These are phyloP conservation scores for Pteronura brasiliensis DNA, from an alignment of 2,113 vertebrate species.

Conservation along the genomic window DNA sequence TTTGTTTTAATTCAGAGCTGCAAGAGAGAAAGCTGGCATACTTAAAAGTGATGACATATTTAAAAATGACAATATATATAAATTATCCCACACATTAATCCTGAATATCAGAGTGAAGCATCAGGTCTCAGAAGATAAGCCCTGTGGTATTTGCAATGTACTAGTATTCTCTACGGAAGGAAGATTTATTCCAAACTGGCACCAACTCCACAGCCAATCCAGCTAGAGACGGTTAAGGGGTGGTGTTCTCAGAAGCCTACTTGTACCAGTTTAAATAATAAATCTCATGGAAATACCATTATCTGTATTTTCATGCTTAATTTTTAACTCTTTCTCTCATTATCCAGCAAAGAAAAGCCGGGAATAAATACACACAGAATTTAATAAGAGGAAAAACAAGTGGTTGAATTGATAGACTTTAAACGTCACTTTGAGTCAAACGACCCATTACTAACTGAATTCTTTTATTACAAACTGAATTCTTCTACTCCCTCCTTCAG, in stretches of 20 bases:
- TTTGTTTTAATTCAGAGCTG: conserved; percentile 23
- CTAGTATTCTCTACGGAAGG: neutral
- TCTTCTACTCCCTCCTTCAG: conserved; percentile 48
- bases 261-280: neutral
- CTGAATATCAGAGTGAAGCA: neutral
- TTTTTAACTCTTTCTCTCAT: neutral
- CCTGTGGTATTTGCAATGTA: neutral
- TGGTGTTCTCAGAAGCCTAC: neutral
- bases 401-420: neutral
- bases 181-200: neutral
- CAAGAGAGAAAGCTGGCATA: neutral
- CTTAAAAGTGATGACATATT: neutral
- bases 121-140: neutral
- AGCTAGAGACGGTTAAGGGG: neutral
- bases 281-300: neutral
- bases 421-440: conserved; percentile 50
- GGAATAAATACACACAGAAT: neutral
- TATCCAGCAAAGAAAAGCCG: neutral
- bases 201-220: neutral
- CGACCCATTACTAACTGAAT: conserved; percentile 49
- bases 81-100: neutral
- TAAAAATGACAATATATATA: neutral
- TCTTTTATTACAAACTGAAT: conserved; percentile 55
- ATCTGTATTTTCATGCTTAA: neutral
- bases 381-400: conserved; percentile 48